Conservation (phyloP, 2,113 vertebrate genomes). For the Peromyscus californicus region DNA sequence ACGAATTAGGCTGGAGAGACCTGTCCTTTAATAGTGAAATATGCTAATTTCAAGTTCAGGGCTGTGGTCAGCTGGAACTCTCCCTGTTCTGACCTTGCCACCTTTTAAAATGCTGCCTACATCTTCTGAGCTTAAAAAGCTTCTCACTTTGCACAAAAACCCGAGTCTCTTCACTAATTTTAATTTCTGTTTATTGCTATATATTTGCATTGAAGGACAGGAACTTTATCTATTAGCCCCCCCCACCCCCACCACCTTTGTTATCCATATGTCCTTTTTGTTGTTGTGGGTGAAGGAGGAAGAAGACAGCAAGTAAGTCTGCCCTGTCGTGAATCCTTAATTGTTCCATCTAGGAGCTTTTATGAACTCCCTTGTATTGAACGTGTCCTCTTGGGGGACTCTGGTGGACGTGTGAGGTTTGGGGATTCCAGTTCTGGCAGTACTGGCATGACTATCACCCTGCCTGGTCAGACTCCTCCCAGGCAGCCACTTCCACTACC, state of each 20-base stretch:
- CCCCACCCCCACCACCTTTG: conserved; percentile 18
- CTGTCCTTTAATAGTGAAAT: conserved; percentile 51
- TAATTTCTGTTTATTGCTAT: conserved; percentile 44
- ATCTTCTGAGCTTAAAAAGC: conserved; percentile 1
- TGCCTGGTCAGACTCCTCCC: neutral
- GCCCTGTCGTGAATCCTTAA: neutral
- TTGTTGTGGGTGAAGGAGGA: too few species aligned
- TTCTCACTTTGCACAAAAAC: neutral
- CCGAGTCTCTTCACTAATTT: neutral
- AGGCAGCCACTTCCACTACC: neutral
- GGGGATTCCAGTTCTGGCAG: neutral
- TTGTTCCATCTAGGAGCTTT: neutral
- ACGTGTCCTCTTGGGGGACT: neutral
- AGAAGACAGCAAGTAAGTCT: neutral
- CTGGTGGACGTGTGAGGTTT: neutral
- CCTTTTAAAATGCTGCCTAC: conserved; percentile 48
- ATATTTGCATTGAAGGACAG: conserved; percentile 44
- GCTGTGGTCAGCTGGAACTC: conserved; percentile 7
- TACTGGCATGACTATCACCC: neutral
- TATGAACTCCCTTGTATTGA: neutral
- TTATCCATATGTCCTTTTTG: neutral
- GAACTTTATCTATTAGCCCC: conserved; percentile 4
- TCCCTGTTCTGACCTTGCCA: conserved; percentile 51
- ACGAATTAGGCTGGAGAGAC: conserved; percentile 28
- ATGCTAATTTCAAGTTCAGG: conserved; percentile 55